phyloP scores from a whole-genome alignment of 2,113 vertebrate genomes.

The Mola mola region DNA sequence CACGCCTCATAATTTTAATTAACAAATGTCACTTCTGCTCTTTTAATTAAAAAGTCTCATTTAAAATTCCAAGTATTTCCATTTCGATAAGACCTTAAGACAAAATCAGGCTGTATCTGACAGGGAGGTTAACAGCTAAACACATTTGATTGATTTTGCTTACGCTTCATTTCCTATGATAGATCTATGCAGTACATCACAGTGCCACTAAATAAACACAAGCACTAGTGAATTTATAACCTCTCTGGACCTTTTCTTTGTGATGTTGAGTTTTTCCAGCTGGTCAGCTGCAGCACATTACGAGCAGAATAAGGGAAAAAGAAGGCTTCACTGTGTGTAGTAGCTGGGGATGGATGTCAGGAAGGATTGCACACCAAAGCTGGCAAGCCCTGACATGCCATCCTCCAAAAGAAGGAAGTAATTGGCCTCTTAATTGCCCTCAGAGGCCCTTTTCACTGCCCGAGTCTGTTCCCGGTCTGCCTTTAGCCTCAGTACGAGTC shows the following conservation, averaged over 20 bases:
- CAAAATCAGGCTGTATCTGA: slow-evolving; percentile 37
- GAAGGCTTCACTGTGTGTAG: slow-evolving; percentile 25
- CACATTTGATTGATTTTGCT: slow-evolving; percentile 27
- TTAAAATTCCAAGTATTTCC: too few relatives aligned
- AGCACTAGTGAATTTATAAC: slow-evolving; percentile 17
- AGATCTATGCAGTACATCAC: slow-evolving; percentile 20
- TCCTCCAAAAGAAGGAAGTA: slow-evolving; percentile 51
- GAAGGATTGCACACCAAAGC: slow-evolving; percentile 29
- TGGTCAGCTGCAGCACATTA: slow-evolving; percentile 24
- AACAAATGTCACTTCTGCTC: slow-evolving; percentile 50
- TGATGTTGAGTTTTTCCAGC: slow-evolving; percentile 26
- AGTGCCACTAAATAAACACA: too few relatives aligned
- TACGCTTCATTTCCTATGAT: slow-evolving; percentile 36
- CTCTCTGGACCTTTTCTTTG: slow-evolving; percentile 13
- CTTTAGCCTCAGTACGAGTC: slow-evolving; percentile 39
- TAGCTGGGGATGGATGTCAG: slow-evolving; percentile 48
- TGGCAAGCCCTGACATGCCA: slow-evolving; percentile 49
- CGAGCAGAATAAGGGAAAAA: slow-evolving; percentile 10
- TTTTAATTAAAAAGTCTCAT: slow-evolving; percentile 69
- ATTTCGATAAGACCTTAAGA: slow-evolving; percentile 45
- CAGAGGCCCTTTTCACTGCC: slow-evolving; percentile 41
- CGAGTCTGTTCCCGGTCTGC: slow-evolving; percentile 16
- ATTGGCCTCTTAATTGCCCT: slow-evolving; percentile 72
- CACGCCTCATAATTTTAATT: slow-evolving; percentile 60
- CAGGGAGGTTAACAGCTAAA: slow-evolving; percentile 37